Evolutionary conservation across 1,140 invertebrate genomes (phyloP), one percentile per base, ranked within the genome.

Genomic region (Philopotamus ludificatus): DNA sequence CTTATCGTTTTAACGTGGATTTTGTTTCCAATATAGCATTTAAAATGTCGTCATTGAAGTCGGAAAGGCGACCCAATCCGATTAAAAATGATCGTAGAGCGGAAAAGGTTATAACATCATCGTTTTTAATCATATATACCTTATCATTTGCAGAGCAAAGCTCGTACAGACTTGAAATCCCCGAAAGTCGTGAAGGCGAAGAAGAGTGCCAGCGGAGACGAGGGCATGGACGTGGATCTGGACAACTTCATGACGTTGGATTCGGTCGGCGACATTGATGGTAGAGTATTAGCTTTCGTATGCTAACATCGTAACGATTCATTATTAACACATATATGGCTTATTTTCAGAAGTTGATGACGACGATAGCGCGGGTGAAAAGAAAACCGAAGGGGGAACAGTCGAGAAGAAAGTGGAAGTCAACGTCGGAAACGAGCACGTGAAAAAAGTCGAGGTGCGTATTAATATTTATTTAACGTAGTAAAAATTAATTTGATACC

Each of bases 171-270:
- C 70, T 71, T 67, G 41, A 75, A 75, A 44, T 62, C 72, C 1
- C 63, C 72, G 0, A 74, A 75, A 8, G 74, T 74, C n/a, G 73
- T 70, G 1, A 80, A 78, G 34, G 75, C 76, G 0, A 77, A 77
- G 34, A 75, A 73, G 21, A 84, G 85, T 63, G 84, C 78, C 12
- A 88, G 85, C 68, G 86, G 78, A 1, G 86, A 86, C 71, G 88
- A 89, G 65, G 87, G 88, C 50, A 86, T 87, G 72, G 88, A 90
- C 74, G 83, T 89, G 2, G 88, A 91, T 79, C 81, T 92, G 45
- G 89, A 91, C 54, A 91, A 91, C 73, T 92, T 92, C 71, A 89
- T 91, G 81, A 91, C 89, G 22, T 81, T 93, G 7, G 90, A 92
- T 76, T 91, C 89, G 16, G 88, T 92, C 16, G 90, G 90, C n/a